Evolutionary conservation across 2,888 invertebrate genomes (phyloP).

Genomic region (Stenichneumon culpator): DNA sequence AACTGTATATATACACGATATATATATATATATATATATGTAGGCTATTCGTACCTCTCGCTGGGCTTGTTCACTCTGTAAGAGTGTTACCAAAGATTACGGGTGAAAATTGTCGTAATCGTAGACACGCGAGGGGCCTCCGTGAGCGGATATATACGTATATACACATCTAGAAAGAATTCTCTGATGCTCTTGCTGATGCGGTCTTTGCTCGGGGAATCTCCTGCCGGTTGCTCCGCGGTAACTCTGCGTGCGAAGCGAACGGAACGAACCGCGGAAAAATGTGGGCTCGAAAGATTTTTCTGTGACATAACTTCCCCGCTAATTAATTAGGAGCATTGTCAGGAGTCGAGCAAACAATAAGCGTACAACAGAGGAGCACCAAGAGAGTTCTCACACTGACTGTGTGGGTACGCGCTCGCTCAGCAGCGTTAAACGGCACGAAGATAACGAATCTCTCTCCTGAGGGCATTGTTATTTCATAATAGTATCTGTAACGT

Average conservation of each 20-base stretch:
- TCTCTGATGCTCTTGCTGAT: conserved; percentile 64
- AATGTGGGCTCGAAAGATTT: conserved; percentile 71
- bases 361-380: conserved; percentile 66
- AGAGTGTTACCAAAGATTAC: conserved; percentile 52
- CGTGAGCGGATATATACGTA: conserved; percentile 17
- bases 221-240: conserved; percentile 16
- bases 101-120: conserved; percentile 67
- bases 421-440: conserved; percentile 59
- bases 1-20: background rate
- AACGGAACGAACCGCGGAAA: conserved; percentile 46
- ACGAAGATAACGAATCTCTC: conserved; percentile 64
- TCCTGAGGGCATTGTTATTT: conserved; percentile 55
- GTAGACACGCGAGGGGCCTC: conserved; percentile 64
- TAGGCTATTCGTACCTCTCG: conserved; percentile 15
- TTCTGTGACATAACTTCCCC: conserved; percentile 83
- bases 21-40: background rate
- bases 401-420: conserved; percentile 46
- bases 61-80: conserved; percentile 34
- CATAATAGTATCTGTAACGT: conserved; percentile 61
- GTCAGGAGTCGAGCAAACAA: conserved; percentile 72
- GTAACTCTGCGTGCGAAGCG: conserved; percentile 52
- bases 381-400: conserved; percentile 71
- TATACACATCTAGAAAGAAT: conserved; percentile 50
- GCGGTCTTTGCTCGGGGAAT: conserved; percentile 53
- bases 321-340: conserved; percentile 84